phyloP scores from a whole-genome alignment of 2,888 invertebrate species.

The Amiota communis region DNA sequence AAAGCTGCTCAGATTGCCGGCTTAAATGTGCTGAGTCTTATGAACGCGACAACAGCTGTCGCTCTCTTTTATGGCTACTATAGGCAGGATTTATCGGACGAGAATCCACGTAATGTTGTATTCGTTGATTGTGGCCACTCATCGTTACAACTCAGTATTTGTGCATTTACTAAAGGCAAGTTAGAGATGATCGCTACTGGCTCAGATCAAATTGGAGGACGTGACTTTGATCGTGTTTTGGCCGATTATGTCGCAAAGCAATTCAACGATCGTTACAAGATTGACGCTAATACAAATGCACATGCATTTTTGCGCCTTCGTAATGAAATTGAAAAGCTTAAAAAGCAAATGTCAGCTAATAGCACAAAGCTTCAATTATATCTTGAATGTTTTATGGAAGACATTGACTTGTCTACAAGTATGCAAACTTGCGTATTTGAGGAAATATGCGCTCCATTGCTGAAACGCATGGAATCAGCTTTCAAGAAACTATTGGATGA shows the following conservation, averaged over 20 bases:
- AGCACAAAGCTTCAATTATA: constrained; percentile 93
- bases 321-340: constrained; percentile 96
- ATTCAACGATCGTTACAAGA: constrained; percentile 87
- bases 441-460: constrained; percentile 83
- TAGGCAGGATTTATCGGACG: constrained; percentile 96
- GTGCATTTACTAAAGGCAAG: constrained; percentile 96
- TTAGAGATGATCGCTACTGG: constrained; percentile 90
- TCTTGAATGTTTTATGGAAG: constrained; percentile 99
- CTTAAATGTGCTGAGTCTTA: constrained; percentile 92
- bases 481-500: constrained; percentile 84
- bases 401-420: constrained; percentile 92
- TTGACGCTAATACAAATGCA: constrained; percentile 88
- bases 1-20: constrained; percentile 95
- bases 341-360: constrained; percentile 99
- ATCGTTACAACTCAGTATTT: constrained; percentile 88
- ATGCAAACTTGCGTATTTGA: constrained; percentile 93
- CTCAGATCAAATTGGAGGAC: constrained; percentile 90
- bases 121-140: constrained; percentile 98
- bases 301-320: constrained; percentile 89
- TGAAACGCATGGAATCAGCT: constrained; percentile 84
- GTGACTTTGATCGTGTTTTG: constrained; percentile 91
- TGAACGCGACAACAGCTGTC: constrained; percentile 98
- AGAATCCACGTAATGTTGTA: constrained; percentile 92
- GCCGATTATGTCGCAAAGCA: constrained; percentile 92
- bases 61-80: constrained; percentile 98